These are phyloP conservation scores for Zelostemma sp. DNA, from an alignment of 1,140 invertebrate species.

Conservation along the genomic window DNA sequence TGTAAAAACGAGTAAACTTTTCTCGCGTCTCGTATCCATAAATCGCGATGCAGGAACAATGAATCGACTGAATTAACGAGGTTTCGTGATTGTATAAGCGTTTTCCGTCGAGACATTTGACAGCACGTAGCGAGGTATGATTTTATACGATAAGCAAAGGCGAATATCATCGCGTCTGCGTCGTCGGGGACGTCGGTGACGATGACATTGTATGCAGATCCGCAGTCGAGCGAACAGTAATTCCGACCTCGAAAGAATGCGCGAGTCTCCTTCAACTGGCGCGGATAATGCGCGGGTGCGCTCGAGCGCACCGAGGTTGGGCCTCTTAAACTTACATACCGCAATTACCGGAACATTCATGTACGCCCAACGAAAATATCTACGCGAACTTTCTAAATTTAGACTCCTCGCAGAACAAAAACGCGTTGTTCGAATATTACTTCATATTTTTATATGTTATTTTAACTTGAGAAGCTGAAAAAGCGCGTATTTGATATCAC, in stretches of 20 bases:
- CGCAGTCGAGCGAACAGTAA: conserved; percentile 24
- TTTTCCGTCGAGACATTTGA: too few relatives aligned
- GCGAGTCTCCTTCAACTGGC: conserved; percentile 26
- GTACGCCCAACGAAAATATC: too few relatives aligned
- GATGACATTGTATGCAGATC: conserved; percentile 39
- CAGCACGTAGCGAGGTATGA: neutral
- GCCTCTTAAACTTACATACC: conserved; percentile 25
- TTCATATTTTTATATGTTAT: too few relatives aligned
- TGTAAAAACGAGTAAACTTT: too few relatives aligned
- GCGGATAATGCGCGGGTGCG: conserved; percentile 30
- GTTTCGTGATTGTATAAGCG: too few relatives aligned
- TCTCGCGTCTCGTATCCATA: too few relatives aligned
- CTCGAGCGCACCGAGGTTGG: conserved; percentile 11
- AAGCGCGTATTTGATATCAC: neutral
- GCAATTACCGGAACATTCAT: conserved; percentile 28
- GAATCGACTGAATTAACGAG: too few relatives aligned
- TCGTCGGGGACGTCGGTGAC: conserved; percentile 15
- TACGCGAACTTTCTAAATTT: too few relatives aligned
- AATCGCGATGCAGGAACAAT: too few relatives aligned
- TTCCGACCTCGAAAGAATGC: conserved; percentile 43
- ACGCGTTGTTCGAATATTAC: too few relatives aligned
- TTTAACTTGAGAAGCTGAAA: neutral
- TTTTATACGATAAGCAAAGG: neutral
- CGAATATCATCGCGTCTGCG: neutral
- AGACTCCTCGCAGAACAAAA: too few relatives aligned